Evolutionary conservation across 2,113 vertebrate species (phyloP), one percentile per base, ranked within the genome.

Genomic region (Alethe diademata): DNA sequence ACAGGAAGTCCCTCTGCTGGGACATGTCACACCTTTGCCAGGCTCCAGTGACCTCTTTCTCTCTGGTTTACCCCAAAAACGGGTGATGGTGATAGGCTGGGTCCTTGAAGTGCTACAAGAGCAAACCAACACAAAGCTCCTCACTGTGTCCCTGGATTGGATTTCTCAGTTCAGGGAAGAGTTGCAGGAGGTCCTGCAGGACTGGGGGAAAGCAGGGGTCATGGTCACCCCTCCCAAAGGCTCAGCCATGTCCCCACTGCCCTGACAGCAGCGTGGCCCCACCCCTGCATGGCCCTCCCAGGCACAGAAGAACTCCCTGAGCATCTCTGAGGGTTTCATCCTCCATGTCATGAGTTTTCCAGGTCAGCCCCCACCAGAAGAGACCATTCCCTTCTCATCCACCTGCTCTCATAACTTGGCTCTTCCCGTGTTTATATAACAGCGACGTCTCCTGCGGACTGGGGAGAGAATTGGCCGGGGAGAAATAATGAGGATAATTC

Each of bases 401-500:
- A 0, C 60, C 81, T 19, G 14, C 95, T 89, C 93, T 89, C 89
- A 35, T 94, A 93, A 94, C 92, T 81, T 47, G 1, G 42, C 75
- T 90, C 78, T 91, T 94, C 60, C 94, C 57, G 1, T 96, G 95
- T 97, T 97, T 97, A 97, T 95, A 94, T 96, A 97, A 97, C 92
- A 75, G 80, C 7, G 16, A 92, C 1, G 45, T 96, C 94, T 96
- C 93, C 94, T 2, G 61, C 4, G 2, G 93, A 57, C 71, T 1
- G 22, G 50, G 72, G 76, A 96, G 91, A 93, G 74, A 96, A 96
- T 92, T 93, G 90, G 90, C 90, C 3, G 4, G 82, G 90, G 79
- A 92, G 82, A 91, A 97, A 97, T 96, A 97, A 97, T 96, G 92
- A 86, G 89, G 94, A 92, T 96, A 97, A 97, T 97, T 97, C 86